Conservation (phyloP, 2,888 invertebrate genomes). For the Phengaris arion region DNA sequence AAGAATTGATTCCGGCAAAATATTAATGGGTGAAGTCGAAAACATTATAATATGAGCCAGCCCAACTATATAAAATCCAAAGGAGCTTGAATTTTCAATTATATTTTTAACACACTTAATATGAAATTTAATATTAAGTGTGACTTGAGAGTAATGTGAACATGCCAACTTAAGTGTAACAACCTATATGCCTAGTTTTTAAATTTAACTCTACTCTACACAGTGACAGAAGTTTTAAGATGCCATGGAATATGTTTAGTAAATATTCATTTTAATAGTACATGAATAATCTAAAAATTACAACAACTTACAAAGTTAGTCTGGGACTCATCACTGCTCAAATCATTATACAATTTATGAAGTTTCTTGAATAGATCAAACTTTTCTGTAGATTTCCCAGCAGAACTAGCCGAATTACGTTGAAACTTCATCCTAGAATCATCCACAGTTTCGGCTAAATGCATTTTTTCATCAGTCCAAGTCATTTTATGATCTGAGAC, state of each 20-base stretch:
- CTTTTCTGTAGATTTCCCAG: constrained; percentile 62
- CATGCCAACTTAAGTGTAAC: no score
- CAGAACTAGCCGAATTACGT: constrained; percentile 62
- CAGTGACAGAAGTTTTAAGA: no score
- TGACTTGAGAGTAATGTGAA: no score
- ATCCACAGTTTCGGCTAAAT: constrained; percentile 72
- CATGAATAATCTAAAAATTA: constrained; percentile 2
- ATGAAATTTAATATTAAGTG: no score
- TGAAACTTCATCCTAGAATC: constrained; percentile 74
- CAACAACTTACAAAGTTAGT: constrained; percentile 66
- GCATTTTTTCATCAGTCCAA: constrained; percentile 77
- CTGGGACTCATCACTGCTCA: constrained; percentile 72
- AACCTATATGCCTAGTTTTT: no score
- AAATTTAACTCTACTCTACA: no score
- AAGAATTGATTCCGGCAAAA: no score
- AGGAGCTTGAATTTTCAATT: no score
- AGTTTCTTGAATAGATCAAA: constrained; percentile 76
- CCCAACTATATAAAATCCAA: no score
- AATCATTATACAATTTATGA: constrained; percentile 71
- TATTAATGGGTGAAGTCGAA: no score
- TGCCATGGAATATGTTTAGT: background rate
- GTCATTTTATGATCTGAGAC: constrained; percentile 76
- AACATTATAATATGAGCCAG: no score
- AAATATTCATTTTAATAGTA: background rate
- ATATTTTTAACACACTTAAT: no score